Percentiles rank a stretch among this genome's conserved stretches.
These are phyloP conservation scores for Desoria tigrina DNA, from an alignment of 2,888 invertebrate species.

Conservation along the genomic window DNA sequence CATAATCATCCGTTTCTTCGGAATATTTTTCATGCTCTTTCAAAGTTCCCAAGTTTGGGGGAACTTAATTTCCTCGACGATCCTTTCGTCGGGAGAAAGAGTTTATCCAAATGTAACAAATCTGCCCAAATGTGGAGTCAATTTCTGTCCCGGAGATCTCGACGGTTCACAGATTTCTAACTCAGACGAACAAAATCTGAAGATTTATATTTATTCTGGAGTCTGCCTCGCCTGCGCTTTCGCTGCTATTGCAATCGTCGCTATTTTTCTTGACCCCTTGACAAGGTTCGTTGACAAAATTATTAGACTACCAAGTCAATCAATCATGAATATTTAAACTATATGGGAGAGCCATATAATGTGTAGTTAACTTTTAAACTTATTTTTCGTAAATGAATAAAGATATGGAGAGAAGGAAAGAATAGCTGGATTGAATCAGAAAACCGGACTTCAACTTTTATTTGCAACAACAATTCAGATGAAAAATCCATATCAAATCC, in stretches of 20 bases:
- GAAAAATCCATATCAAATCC: constrained; percentile 85
- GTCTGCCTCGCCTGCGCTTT: constrained; percentile 86
- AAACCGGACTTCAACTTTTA: constrained; percentile 62
- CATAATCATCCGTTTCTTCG: constrained; percentile 94
- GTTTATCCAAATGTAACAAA: constrained; percentile 24
- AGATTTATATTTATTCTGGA: constrained; percentile 84
- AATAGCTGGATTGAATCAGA: constrained; percentile 17
- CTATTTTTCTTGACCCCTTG: constrained; percentile 84
- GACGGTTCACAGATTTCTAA: constrained; percentile 65
- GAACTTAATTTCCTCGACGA: constrained; percentile 87
- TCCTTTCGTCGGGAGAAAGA: constrained; percentile 69
- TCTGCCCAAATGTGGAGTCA: constrained; percentile 68
- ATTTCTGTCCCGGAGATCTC: constrained; percentile 65
- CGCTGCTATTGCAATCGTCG: constrained; percentile 81
- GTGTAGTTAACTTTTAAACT: too few relatives aligned
- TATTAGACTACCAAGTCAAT: constrained; percentile 3
- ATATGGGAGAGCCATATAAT: too few relatives aligned
- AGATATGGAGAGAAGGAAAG: constrained; percentile 30
- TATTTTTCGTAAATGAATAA: background rate
- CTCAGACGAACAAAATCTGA: constrained; percentile 74
- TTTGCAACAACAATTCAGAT: constrained; percentile 87
- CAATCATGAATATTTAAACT: too few relatives aligned
- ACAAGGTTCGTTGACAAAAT: constrained; percentile 66
- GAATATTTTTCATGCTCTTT: constrained; percentile 91
- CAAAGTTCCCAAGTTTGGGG: constrained; percentile 93